phyloP scores from a whole-genome alignment of 2,113 vertebrate species.

The Anoplopoma fimbria region DNA sequence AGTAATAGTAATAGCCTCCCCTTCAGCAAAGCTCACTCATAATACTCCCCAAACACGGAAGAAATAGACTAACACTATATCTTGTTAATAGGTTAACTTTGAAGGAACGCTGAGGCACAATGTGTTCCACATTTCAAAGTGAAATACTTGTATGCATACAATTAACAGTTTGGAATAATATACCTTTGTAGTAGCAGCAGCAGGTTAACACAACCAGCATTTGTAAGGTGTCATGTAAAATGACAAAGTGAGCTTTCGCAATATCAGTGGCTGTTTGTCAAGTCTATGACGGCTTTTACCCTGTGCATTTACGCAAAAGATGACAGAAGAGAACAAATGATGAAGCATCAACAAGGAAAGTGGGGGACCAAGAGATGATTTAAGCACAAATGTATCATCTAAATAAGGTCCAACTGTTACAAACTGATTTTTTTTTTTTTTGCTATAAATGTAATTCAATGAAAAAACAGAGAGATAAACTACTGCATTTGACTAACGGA shows the following conservation, averaged over 20 bases:
- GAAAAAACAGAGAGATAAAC: neutral
- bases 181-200: conserved; percentile 18
- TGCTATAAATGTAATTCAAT: conserved; percentile 7
- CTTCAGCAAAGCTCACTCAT: conserved; percentile 59
- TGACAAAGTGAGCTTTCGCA: conserved; percentile 46
- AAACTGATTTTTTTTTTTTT: neutral
- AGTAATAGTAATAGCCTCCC: conserved; percentile 58
- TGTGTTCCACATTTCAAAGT: conserved; percentile 65
- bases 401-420: conserved; percentile 14
- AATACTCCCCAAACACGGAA: conserved; percentile 51
- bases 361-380: neutral
- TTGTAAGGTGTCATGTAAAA: conserved; percentile 49
- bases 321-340: conserved; percentile 24
- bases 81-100: conserved; percentile 71
- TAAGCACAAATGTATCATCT: conserved; percentile 9
- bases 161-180: conserved; percentile 62
- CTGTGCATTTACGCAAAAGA: conserved; percentile 1
- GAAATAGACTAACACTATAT: conserved; percentile 60
- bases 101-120: conserved; percentile 34
- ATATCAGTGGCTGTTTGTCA: conserved; percentile 43
- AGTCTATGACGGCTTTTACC: conserved; percentile 11
- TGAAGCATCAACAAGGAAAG: conserved; percentile 4
- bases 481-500: neutral
- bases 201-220: conserved; percentile 36
- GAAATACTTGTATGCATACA: conserved; percentile 56